Evolutionary conservation across 2,888 invertebrate species (phyloP).

Genomic region (Pseudococcus viburni): DNA sequence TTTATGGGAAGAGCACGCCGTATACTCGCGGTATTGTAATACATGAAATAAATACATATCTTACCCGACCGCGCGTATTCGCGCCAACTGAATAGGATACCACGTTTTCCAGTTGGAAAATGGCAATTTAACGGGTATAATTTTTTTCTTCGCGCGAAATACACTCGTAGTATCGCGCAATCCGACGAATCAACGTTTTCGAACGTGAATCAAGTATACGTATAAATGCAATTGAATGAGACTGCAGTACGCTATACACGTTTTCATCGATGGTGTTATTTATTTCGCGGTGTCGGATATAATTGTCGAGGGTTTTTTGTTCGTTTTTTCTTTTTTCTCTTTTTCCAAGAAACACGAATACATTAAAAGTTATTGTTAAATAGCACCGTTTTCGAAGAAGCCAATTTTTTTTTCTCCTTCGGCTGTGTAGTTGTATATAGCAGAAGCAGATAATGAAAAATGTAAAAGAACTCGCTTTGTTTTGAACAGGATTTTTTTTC

Average conservation of each 20-base stretch:
- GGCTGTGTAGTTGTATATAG: neutral
- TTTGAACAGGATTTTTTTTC: neutral
- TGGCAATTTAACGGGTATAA: constrained; percentile 5
- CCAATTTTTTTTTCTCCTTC: constrained; percentile 30
- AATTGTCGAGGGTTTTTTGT: neutral
- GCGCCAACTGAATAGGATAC: neutral
- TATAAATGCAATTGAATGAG: neutral
- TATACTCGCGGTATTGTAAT: constrained; percentile 18
- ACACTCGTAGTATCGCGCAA: neutral
- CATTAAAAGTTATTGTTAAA: constrained; percentile 35
- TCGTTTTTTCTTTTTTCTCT: neutral
- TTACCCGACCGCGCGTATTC: neutral
- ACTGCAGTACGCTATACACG: neutral
- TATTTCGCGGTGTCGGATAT: neutral
- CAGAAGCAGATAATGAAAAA: constrained; percentile 19
- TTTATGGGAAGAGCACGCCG: neutral
- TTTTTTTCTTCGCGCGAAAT: neutral
- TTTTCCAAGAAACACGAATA: constrained; percentile 25
- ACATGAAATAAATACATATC: constrained; percentile 24
- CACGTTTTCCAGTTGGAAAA: constrained; percentile 3
- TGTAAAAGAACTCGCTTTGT: constrained; percentile 47
- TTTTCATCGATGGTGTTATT: constrained; percentile 8
- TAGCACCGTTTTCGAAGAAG: constrained; percentile 27
- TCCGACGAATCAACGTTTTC: constrained; percentile 5
- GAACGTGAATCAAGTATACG: neutral